These are phyloP conservation scores for Campoletis sonorensis DNA, from an alignment of 1,140 invertebrate species.

Conservation along the genomic window DNA sequence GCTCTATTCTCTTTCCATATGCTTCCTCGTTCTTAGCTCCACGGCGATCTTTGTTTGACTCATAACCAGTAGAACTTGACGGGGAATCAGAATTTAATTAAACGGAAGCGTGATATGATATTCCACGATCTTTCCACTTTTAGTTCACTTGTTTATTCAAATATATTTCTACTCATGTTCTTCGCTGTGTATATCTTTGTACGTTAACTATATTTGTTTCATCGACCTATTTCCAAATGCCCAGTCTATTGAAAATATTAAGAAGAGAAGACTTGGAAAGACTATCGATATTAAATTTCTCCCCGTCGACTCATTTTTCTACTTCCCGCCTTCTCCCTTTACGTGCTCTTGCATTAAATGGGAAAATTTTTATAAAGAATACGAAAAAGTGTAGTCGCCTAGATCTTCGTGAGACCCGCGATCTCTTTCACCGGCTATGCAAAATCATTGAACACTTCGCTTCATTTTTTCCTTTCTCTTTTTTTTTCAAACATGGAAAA, in stretches of 20 bases:
- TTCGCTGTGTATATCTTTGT: not conserved
- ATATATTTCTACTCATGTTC: not conserved
- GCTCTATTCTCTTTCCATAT: conserved; percentile 2
- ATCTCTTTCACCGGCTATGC: conserved; percentile 45
- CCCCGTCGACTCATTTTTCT: not conserved
- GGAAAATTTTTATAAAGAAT: conserved; percentile 14
- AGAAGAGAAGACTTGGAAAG: not conserved
- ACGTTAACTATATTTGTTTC: not conserved
- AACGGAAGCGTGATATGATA: conserved; percentile 75
- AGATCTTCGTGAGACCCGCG: not conserved
- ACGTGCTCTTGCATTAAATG: conserved; percentile 6
- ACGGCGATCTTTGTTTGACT: conserved; percentile 29
- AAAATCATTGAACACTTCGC: conserved; percentile 36
- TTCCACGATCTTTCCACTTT: conserved; percentile 58
- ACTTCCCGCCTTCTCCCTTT: not conserved
- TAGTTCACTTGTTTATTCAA: not conserved
- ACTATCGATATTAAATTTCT: not conserved
- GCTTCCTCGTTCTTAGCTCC: conserved; percentile 48
- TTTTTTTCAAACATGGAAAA: conserved; percentile 30
- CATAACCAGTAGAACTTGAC: conserved; percentile 50
- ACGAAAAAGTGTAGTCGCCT: conserved; percentile 2
- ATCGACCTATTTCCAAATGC: conserved; percentile 19
- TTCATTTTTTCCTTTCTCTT: not conserved
- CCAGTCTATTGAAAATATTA: not conserved
- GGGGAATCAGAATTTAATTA: conserved; percentile 77